Evolutionary conservation across 2,888 invertebrate species (phyloP).

Genomic region (Melanargia galathea): DNA sequence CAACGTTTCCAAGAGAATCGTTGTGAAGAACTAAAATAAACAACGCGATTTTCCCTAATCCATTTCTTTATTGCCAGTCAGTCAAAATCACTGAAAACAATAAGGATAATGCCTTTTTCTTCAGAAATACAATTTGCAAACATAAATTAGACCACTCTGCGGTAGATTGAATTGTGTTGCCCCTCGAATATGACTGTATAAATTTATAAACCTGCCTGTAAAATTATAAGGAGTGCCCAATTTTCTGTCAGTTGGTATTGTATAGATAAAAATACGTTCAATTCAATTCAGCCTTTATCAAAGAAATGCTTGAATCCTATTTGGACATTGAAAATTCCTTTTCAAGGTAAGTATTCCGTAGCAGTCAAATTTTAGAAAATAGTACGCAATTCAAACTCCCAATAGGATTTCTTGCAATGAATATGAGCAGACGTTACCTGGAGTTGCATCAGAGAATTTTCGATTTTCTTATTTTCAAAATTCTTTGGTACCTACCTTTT

Average conservation of each 20-base stretch:
- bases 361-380: not conserved
- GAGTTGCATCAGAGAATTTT: not conserved
- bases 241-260: not conserved
- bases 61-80: not conserved
- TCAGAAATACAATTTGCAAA: constrained; percentile 6
- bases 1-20: not conserved
- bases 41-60: not conserved
- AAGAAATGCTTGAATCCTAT: not conserved
- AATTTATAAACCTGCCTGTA: constrained; percentile 13
- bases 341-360: constrained; percentile 1
- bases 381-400: not conserved
- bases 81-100: not conserved
- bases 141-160: not conserved
- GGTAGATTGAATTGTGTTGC: constrained; percentile 11
- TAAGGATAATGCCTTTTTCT: not conserved
- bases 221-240: constrained; percentile 15
- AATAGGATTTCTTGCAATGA: not conserved
- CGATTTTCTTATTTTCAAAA: not conserved
- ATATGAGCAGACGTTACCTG: not conserved
- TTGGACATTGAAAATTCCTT: constrained; percentile 1
- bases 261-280: constrained; percentile 4
- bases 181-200: not conserved
- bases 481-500: not conserved
- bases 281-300: constrained; percentile 5
- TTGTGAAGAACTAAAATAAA: not conserved